A percentile compares a stretch with the other conserved stretches of the same genome.
Evolutionary conservation across 2,113 vertebrate genomes (phyloP).

Genomic region (Artemisiospiza belli): DNA sequence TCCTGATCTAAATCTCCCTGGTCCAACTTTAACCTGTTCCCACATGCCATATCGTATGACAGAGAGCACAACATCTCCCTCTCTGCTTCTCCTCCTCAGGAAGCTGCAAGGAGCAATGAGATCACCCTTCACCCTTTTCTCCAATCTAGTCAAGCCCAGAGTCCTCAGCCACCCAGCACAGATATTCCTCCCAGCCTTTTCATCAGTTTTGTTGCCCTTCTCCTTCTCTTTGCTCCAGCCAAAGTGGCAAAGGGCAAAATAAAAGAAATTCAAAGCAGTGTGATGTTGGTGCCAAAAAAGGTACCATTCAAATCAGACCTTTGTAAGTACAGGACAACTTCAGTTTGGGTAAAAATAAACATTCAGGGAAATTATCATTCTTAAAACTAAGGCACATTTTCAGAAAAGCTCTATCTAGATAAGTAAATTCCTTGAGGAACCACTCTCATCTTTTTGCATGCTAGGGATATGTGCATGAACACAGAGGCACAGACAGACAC

Average conservation of each 20-base stretch:
- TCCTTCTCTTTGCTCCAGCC: background rate
- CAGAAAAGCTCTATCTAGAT: background rate
- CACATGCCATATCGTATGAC: fast-evolving
- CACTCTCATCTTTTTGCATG: fast-evolving
- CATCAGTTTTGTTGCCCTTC: background rate
- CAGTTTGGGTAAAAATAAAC: background rate
- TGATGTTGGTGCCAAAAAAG: background rate
- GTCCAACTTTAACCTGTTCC: background rate
- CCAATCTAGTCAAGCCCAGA: background rate
- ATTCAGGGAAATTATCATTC: fast-evolving
- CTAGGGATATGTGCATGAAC: fast-evolving
- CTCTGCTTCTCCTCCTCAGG: fast-evolving
- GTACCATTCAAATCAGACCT: background rate
- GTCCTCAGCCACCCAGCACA: background rate
- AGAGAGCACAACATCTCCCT: background rate
- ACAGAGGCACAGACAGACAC: background rate
- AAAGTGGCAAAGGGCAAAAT: background rate
- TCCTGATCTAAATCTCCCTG: background rate
- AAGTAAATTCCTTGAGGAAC: background rate
- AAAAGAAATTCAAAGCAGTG: background rate
- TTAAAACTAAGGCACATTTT: fast-evolving
- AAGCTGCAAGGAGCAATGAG: fast-evolving
- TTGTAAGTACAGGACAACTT: background rate
- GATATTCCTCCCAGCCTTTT: background rate
- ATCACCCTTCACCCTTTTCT: fast-evolving